Evolutionary conservation across 2,888 invertebrate genomes (phyloP).

Genomic region (Netelia virgata): DNA sequence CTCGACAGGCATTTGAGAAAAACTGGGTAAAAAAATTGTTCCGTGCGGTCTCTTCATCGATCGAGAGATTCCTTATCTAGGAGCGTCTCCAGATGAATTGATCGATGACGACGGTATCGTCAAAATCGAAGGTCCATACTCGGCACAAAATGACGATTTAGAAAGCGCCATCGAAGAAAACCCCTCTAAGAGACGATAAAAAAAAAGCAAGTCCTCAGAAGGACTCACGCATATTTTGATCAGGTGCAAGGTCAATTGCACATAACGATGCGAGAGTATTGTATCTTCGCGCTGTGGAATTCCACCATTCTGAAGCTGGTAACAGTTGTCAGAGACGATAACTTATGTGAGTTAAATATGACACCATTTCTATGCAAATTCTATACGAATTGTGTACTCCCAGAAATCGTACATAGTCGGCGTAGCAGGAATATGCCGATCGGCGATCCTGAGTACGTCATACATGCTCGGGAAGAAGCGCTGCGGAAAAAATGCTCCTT

Average conservation of each 20-base stretch:
- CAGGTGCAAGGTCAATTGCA: slow-evolving; percentile 73
- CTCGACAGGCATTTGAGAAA: slow-evolving; percentile 39
- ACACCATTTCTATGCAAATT: slow-evolving; percentile 59
- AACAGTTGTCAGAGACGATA: slow-evolving; percentile 65
- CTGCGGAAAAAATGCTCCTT: neutral
- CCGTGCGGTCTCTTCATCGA: slow-evolving; percentile 75
- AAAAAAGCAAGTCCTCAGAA: slow-evolving; percentile 46
- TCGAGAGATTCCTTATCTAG: slow-evolving; percentile 66
- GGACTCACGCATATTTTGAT: slow-evolving; percentile 63
- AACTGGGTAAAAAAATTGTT: slow-evolving; percentile 56
- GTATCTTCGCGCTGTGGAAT: slow-evolving; percentile 72
- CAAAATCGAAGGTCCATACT: slow-evolving; percentile 71
- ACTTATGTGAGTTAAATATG: slow-evolving; percentile 69
- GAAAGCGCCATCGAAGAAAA: too few relatives aligned
- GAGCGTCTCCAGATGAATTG: slow-evolving; percentile 73
- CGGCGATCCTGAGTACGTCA: slow-evolving; percentile 62
- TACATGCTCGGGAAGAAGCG: slow-evolving; percentile 36
- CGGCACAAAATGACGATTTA: slow-evolving; percentile 60
- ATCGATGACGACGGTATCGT: slow-evolving; percentile 69
- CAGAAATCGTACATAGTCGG: slow-evolving; percentile 73
- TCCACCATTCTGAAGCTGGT: slow-evolving; percentile 58
- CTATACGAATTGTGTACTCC: slow-evolving; percentile 70
- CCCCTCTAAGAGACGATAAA: too few relatives aligned
- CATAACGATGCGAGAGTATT: slow-evolving; percentile 69
- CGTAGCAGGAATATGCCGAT: slow-evolving; percentile 58